phyloP scores from a whole-genome alignment of 2,888 invertebrate genomes.

The Teinopalpus imperialis region DNA sequence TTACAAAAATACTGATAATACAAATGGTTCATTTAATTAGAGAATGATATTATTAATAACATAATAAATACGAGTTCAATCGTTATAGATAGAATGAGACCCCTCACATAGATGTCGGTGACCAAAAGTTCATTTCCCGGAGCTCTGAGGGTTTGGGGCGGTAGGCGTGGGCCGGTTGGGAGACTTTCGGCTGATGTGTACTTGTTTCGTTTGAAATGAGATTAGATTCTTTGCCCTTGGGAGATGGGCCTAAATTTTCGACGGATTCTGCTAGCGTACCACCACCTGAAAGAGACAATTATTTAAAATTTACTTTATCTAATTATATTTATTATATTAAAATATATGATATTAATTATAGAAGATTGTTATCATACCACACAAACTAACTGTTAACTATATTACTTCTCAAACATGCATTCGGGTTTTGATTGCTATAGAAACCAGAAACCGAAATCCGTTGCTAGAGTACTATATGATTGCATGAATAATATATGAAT shows the following conservation, averaged over 20 bases:
- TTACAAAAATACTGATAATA: constrained; percentile 14
- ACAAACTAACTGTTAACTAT: no score
- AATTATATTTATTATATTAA: no score
- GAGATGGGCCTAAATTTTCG: constrained; percentile 69
- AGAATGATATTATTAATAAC: neutral
- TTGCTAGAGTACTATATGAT: no score
- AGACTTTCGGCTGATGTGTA: constrained; percentile 49
- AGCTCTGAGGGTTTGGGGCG: constrained; percentile 86
- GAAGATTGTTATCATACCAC: no score
- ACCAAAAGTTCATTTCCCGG: constrained; percentile 93
- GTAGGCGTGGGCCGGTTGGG: constrained; percentile 52
- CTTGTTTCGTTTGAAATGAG: constrained; percentile 36
- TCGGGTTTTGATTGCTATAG: no score
- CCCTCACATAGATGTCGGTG: constrained; percentile 90
- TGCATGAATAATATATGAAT: no score
- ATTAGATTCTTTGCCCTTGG: constrained; percentile 44
- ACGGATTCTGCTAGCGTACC: constrained; percentile 65
- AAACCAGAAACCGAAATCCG: no score
- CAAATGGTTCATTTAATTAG: neutral
- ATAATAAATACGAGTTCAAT: neutral
- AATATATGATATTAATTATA: no score
- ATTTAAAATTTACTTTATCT: neutral
- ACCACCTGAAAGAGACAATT: constrained; percentile 42
- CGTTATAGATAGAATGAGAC: neutral
- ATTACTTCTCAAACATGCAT: no score